These are phyloP conservation scores for Eilema caniola DNA, from an alignment of 2,888 invertebrate species.

Conservation along the genomic window DNA sequence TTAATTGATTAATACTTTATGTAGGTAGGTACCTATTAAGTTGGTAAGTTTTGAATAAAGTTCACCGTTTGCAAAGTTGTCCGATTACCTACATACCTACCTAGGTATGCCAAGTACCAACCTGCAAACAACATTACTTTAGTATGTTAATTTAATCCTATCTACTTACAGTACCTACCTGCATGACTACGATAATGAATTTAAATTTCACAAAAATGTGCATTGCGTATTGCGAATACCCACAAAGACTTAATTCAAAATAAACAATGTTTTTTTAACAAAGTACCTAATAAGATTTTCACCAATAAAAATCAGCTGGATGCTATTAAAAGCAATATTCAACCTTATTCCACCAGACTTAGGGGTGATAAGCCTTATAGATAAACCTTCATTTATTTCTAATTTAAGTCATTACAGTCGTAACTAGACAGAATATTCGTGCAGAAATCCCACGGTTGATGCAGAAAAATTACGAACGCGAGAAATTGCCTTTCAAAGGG, in stretches of 20 bases:
- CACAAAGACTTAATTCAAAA: not conserved
- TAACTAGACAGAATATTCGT: constrained; percentile 60
- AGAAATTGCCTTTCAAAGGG: constrained; percentile 72
- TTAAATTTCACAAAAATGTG: no score
- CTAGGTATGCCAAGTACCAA: no score
- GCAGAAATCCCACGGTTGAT: constrained; percentile 58
- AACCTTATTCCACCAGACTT: constrained; percentile 40
- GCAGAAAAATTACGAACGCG: constrained; percentile 64
- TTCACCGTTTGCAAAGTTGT: no score
- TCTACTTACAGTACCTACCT: no score
- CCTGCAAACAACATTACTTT: no score
- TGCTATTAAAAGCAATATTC: constrained; percentile 32
- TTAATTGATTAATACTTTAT: no score
- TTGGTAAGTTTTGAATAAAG: no score
- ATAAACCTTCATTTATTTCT: constrained; percentile 35
- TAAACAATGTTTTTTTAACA: not conserved
- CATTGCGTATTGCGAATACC: not conserved
- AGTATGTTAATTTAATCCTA: no score
- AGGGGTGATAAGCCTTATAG: constrained; percentile 50
- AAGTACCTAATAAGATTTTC: not conserved
- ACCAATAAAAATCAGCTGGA: constrained; percentile 35
- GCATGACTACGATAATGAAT: no score
- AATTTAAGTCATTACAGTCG: constrained; percentile 42
- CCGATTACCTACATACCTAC: no score
- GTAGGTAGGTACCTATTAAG: no score